phyloP scores from a whole-genome alignment of 2,113 vertebrate genomes.

The Recurvirostra avosetta region DNA sequence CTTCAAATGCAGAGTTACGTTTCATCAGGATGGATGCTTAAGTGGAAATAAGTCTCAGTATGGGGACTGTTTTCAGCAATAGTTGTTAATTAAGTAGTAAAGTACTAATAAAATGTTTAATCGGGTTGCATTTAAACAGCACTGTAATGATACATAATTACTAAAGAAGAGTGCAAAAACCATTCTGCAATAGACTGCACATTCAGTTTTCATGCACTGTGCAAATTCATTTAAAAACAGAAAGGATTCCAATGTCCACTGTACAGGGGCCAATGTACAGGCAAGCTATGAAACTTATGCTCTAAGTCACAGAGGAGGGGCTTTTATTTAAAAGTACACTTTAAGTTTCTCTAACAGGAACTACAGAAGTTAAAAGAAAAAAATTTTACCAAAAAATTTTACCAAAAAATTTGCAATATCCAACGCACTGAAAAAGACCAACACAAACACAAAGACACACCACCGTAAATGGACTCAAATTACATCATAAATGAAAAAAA shows the following conservation, averaged over 20 bases:
- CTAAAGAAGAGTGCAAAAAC: not conserved
- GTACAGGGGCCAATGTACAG: not conserved
- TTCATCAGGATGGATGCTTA: not conserved
- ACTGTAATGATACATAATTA: not conserved
- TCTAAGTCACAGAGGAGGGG: not conserved
- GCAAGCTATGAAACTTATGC: not conserved
- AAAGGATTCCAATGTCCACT: conserved; percentile 10
- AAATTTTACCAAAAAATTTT: too few species aligned
- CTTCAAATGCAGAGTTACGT: not conserved
- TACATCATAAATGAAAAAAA: not conserved
- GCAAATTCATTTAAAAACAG: conserved; percentile 5
- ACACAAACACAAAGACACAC: not conserved
- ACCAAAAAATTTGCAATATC: not conserved
- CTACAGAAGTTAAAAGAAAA: not conserved
- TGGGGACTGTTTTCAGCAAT: not conserved
- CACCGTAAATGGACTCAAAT: not conserved
- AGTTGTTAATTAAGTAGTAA: conserved; percentile 33
- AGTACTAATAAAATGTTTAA: conserved; percentile 33
- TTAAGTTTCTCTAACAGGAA: not conserved
- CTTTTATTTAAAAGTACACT: not conserved
- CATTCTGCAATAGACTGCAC: not conserved
- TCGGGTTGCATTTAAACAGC: conserved; percentile 13
- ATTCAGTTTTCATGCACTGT: not conserved
- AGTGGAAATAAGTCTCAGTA: not conserved
- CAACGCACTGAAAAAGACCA: not conserved